These are phyloP conservation scores for Babyrousa celebensis DNA, from an alignment of 2,797 vertebrate species.

Conservation along the genomic window DNA sequence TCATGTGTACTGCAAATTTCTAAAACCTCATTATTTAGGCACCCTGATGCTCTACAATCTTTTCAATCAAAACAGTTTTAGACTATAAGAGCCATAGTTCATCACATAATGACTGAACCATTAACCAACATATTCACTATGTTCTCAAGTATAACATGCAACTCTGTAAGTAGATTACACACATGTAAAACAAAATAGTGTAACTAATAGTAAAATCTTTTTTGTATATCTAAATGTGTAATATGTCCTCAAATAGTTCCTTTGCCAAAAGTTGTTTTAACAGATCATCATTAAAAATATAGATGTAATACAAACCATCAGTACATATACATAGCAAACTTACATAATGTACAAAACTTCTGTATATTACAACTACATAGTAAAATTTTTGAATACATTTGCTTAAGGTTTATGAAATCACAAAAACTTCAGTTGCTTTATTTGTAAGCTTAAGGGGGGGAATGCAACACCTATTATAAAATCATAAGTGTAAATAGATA, in stretches of 20 bases:
- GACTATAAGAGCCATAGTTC: not conserved
- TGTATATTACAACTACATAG: not conserved
- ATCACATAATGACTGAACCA: slow-evolving; percentile 31
- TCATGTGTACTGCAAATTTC: not conserved
- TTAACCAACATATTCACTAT: not conserved
- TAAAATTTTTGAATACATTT: not conserved
- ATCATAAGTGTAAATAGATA: not conserved
- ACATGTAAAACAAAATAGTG: not conserved
- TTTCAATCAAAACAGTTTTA: slow-evolving; percentile 52
- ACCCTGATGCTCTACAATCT: not conserved
- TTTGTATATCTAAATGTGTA: slow-evolving; percentile 38
- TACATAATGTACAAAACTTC: no score
- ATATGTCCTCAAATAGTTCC: not conserved
- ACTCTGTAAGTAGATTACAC: not conserved
- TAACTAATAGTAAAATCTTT: not conserved
- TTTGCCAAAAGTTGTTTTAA: not conserved
- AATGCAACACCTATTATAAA: not conserved
- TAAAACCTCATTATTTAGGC: not conserved
- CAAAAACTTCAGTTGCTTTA: slow-evolving; percentile 3
- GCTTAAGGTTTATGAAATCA: not conserved
- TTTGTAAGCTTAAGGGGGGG: not conserved
- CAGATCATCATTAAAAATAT: not conserved
- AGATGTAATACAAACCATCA: not conserved
- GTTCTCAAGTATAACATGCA: not conserved
- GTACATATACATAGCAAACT: slow-evolving; percentile 16